A percentile compares a stretch with the other conserved stretches of the same genome.
Conservation (phyloP, 2,797 vertebrate genomes). For the Centroberyx gerrardi region DNA sequence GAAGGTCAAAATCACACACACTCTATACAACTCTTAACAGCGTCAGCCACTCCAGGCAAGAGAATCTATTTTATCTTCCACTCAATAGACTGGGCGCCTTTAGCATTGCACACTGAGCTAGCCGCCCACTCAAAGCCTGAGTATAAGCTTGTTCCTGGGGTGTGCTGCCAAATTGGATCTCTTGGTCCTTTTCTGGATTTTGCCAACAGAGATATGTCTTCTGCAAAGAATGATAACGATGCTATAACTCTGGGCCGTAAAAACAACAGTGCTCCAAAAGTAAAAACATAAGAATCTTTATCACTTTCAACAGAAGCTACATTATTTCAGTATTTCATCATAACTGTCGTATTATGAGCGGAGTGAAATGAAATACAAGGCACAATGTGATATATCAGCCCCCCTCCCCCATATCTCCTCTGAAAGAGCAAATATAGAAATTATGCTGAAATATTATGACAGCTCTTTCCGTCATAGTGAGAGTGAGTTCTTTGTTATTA, state of each 20-base stretch:
- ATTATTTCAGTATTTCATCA: slow-evolving; percentile 67
- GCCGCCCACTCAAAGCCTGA: slow-evolving; percentile 58
- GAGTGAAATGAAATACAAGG: slow-evolving; percentile 57
- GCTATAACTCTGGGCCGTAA: slow-evolving; percentile 48
- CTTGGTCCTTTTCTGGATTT: slow-evolving; percentile 48
- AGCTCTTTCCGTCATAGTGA: slow-evolving; percentile 19
- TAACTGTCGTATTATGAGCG: slow-evolving; percentile 58
- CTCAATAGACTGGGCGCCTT: slow-evolving; percentile 27
- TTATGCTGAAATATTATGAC: slow-evolving; percentile 38
- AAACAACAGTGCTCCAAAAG: slow-evolving; percentile 50
- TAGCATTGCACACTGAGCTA: slow-evolving; percentile 49
- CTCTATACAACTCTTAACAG: slow-evolving; percentile 20
- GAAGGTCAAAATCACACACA: slow-evolving; percentile 51
- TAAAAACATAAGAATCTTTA: slow-evolving; percentile 41
- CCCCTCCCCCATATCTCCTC: slow-evolving; percentile 28
- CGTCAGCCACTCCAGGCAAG: slow-evolving; percentile 25
- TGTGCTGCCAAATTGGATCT: slow-evolving; percentile 57
- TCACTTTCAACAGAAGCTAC: slow-evolving; percentile 65
- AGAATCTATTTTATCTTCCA: slow-evolving; percentile 50
- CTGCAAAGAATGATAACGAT: slow-evolving; percentile 66
- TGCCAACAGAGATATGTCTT: slow-evolving; percentile 53
- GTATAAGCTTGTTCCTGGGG: slow-evolving; percentile 53
- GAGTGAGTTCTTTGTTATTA: slow-evolving; percentile 23
- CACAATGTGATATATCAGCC: slow-evolving; percentile 35
- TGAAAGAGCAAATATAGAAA: slow-evolving; percentile 35